These are phyloP conservation scores for Drosophila bifasciata DNA, from an alignment of 1,140 invertebrate genomes.

Conservation along the genomic window DNA sequence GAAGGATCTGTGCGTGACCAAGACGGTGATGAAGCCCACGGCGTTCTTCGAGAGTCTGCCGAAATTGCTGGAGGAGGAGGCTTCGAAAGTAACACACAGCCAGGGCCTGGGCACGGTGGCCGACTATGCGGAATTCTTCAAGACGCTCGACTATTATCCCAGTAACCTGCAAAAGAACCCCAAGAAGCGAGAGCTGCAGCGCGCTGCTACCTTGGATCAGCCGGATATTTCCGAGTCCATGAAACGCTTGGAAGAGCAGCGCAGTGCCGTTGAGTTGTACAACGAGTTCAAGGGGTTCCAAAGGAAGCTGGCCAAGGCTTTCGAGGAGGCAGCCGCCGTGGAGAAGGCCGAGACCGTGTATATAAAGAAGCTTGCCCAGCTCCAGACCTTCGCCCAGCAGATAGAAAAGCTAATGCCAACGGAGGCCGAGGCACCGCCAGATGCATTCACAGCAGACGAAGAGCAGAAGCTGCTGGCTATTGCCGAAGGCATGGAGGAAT, in stretches of 20 bases:
- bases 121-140: constrained; percentile 65
- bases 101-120: constrained; percentile 45
- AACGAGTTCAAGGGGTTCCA: constrained; percentile 65
- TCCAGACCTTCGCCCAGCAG: constrained; percentile 65
- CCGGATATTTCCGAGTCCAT: constrained; percentile 12
- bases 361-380: constrained; percentile 40
- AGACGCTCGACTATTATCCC: constrained; percentile 67
- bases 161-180: constrained; percentile 57
- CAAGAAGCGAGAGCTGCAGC: constrained; percentile 54
- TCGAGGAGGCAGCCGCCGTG: constrained; percentile 31
- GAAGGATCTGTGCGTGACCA: constrained; percentile 52
- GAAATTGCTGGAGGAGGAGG: constrained; percentile 38
- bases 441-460: constrained; percentile 55
- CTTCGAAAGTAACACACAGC: constrained; percentile 17
- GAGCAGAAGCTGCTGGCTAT: constrained; percentile 35
- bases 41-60: constrained; percentile 53
- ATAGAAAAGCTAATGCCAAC: constrained; percentile 62
- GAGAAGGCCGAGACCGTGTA: constrained; percentile 35
- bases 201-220: constrained; percentile 34
- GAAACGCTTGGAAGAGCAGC: constrained; percentile 39
- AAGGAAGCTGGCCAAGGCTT: constrained; percentile 48
- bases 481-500: constrained; percentile 59
- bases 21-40: constrained; percentile 53
- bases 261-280: constrained; percentile 43
- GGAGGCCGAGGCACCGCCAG: constrained; percentile 14